Evolutionary conservation across 1,140 invertebrate species (phyloP).

Genomic region (Tetramorium alpestre): DNA sequence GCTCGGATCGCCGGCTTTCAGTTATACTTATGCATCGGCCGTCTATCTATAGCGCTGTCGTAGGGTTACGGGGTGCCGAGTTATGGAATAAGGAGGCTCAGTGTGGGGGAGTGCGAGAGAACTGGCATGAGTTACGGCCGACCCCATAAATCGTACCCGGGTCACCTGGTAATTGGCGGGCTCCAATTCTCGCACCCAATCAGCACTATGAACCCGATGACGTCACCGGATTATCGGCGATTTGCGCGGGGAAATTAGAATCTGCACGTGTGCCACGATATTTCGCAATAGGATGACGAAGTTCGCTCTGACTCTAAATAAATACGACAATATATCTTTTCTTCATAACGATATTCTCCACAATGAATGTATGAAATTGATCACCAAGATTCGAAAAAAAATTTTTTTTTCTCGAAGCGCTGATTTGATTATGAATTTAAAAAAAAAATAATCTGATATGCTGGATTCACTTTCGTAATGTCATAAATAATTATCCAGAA

Average conservation of each 20-base stretch:
- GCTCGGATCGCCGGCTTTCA: slow-evolving; percentile 57
- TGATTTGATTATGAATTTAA: background rate
- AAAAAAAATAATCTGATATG: background rate
- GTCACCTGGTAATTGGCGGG: slow-evolving; percentile 81
- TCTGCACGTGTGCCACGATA: slow-evolving; percentile 48
- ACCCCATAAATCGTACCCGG: slow-evolving; percentile 81
- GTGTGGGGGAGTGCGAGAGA: slow-evolving; percentile 63
- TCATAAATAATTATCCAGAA: background rate
- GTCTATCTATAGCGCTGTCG: slow-evolving; percentile 59
- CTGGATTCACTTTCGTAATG: background rate
- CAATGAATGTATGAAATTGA: background rate
- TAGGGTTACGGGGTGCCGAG: slow-evolving; percentile 70
- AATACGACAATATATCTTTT: background rate
- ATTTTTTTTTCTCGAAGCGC: background rate
- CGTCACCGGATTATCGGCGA: slow-evolving; percentile 80
- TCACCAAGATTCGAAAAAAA: no score
- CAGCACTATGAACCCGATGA: slow-evolving; percentile 77
- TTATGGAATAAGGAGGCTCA: slow-evolving; percentile 74
- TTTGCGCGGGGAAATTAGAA: slow-evolving; percentile 81
- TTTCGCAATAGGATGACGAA: background rate
- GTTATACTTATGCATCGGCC: slow-evolving; percentile 51
- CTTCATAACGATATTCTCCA: background rate
- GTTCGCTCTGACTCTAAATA: background rate
- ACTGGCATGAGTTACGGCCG: slow-evolving; percentile 79
- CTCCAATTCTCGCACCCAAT: slow-evolving; percentile 83